A percentile compares a stretch with the other conserved stretches of the same genome.
Conservation (phyloP, 2,888 invertebrate genomes). For the Nomada fucata region DNA sequence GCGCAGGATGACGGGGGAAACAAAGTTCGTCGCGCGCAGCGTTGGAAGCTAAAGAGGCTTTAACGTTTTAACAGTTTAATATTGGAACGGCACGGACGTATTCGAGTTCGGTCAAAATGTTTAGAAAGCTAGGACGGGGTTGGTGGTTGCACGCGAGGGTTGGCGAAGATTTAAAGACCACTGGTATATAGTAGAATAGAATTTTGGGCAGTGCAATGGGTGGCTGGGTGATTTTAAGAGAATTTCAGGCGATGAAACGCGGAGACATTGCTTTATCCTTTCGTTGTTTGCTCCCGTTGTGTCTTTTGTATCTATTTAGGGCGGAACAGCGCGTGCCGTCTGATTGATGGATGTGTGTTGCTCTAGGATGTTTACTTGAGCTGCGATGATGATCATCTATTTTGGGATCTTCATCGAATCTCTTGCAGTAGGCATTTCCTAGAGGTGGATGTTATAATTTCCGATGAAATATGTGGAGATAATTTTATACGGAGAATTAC, state of each 20-base stretch:
- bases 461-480: too few species aligned
- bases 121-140: not conserved
- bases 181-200: not conserved
- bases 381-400: too few species aligned
- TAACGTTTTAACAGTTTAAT: slow-evolving; percentile 11
- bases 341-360: too few species aligned
- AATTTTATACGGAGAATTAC: too few species aligned
- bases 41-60: not conserved
- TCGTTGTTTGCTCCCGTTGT: too few species aligned
- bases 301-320: not conserved
- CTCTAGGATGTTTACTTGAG: too few species aligned
- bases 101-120: slow-evolving; percentile 8
- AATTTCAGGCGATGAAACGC: not conserved
- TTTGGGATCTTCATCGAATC: too few species aligned
- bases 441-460: too few species aligned
- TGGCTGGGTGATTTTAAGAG: not conserved
- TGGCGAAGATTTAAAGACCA: not conserved
- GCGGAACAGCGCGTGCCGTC: too few species aligned
- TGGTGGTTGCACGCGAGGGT: not conserved
- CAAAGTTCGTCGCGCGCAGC: not conserved
- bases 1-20: not conserved
- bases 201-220: not conserved
- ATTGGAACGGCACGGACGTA: not conserved
- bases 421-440: too few species aligned
- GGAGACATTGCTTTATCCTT: not conserved